Conservation (phyloP, 2,113 vertebrate species). For the Plecturocebus donacophilus region DNA sequence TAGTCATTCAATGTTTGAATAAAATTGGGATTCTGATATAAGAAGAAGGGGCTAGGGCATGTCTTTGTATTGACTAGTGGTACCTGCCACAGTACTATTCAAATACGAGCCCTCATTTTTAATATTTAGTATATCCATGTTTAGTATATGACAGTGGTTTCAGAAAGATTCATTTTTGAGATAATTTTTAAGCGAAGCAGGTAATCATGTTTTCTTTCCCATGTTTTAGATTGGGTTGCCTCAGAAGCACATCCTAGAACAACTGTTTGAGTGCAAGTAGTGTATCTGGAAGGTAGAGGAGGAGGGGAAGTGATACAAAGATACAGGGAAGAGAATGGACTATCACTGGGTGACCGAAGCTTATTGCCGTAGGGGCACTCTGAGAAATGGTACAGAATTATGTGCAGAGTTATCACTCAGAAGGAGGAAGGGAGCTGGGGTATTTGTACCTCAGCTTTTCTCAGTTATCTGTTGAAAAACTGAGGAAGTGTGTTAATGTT, state of each 20-base stretch:
- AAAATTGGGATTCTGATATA: background rate
- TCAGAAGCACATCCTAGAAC: background rate
- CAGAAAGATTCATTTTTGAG: background rate
- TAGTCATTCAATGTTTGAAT: background rate
- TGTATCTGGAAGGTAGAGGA: background rate
- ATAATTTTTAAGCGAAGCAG: background rate
- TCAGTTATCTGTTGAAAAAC: background rate
- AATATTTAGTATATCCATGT: background rate
- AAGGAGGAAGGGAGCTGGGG: background rate
- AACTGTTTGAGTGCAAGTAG: background rate
- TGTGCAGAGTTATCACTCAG: background rate
- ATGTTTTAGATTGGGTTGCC: background rate
- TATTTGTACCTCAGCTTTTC: background rate
- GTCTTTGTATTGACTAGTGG: background rate
- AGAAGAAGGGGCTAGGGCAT: background rate
- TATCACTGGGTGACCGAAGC: background rate
- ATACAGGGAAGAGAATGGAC: background rate
- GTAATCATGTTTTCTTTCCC: background rate
- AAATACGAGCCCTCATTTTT: conserved; percentile 11
- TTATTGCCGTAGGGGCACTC: background rate
- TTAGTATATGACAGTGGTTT: background rate
- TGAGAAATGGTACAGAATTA: background rate
- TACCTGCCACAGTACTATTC: background rate
- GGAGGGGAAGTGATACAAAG: background rate
- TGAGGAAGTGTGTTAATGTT: background rate